These are phyloP conservation scores for Limnephilus lunatus DNA, from an alignment of 2,888 invertebrate species.

Conservation along the genomic window DNA sequence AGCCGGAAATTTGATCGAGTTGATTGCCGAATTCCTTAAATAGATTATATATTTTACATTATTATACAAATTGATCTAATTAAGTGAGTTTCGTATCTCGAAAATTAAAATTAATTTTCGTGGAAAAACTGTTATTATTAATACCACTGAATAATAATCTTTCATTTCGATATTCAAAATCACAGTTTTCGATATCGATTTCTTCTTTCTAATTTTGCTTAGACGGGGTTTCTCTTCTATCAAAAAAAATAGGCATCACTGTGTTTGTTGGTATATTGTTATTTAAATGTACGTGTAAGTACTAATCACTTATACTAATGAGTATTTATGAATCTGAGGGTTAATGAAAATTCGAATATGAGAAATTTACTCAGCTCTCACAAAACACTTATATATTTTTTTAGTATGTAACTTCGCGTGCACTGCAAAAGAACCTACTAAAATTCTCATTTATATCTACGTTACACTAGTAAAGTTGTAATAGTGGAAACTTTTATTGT, in stretches of 20 bases:
- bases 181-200: too few relatives aligned
- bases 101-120: neutral
- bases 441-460: neutral
- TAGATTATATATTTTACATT: neutral
- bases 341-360: neutral
- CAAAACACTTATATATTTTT: too few relatives aligned
- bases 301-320: too few relatives aligned
- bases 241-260: neutral
- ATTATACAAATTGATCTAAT: neutral
- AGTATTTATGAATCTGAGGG: neutral
- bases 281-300: too few relatives aligned
- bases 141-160: too few relatives aligned
- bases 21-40: neutral
- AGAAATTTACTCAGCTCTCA: neutral
- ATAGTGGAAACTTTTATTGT: too few relatives aligned
- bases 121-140: neutral
- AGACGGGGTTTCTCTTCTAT: neutral
- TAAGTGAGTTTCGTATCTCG: neutral
- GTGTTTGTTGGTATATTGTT: too few relatives aligned
- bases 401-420: neutral
- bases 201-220: neutral
- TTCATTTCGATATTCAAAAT: too few relatives aligned
- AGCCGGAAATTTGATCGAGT: neutral
- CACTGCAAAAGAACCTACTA: neutral
- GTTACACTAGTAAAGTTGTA: neutral